Conservation (phyloP, 2,888 invertebrate genomes). For the Drosophila limbata region DNA sequence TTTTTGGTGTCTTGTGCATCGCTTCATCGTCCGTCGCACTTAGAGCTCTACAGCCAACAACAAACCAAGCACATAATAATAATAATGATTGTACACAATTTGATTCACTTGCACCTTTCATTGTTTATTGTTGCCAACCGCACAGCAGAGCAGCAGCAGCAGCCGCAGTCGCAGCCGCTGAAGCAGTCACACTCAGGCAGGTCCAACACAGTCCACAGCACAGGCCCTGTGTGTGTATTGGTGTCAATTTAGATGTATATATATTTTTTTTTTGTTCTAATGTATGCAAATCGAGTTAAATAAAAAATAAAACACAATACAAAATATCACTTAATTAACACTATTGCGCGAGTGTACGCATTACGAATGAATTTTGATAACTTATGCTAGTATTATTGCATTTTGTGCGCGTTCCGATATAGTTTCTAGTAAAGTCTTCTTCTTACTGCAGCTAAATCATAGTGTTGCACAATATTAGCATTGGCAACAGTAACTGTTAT, state of each 20-base stretch:
- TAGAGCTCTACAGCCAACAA: constrained; percentile 47
- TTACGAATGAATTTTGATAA: constrained; percentile 24
- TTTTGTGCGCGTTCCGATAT: constrained; percentile 55
- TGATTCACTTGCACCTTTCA: constrained; percentile 66
- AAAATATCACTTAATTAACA: constrained; percentile 34
- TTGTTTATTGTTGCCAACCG: constrained; percentile 43
- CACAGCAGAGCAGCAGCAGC: constrained; percentile 14
- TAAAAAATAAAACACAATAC: constrained; percentile 20
- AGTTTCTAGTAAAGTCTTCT: constrained; percentile 41
- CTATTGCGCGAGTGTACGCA: constrained; percentile 17
- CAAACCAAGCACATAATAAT: constrained; percentile 44
- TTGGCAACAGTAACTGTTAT: constrained; percentile 22
- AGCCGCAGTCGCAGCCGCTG: constrained; percentile 7
- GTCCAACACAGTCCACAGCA: constrained; percentile 24
- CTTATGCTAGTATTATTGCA: constrained; percentile 19
- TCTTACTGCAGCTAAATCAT: constrained; percentile 42
- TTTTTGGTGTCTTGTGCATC: constrained; percentile 60
- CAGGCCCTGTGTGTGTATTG: constrained; percentile 16
- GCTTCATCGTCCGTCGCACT: constrained; percentile 47
- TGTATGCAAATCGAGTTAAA: constrained; percentile 18
- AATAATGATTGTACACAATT: constrained; percentile 58
- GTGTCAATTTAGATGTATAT: constrained; percentile 20
- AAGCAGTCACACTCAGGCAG: constrained; percentile 5
- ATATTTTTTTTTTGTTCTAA: constrained; percentile 2
- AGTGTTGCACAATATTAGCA: constrained; percentile 40